A percentile compares a stretch with the other conserved stretches of the same genome.
Conservation (phyloP, 2,888 invertebrate species). For the Charanyca ferruginea region DNA sequence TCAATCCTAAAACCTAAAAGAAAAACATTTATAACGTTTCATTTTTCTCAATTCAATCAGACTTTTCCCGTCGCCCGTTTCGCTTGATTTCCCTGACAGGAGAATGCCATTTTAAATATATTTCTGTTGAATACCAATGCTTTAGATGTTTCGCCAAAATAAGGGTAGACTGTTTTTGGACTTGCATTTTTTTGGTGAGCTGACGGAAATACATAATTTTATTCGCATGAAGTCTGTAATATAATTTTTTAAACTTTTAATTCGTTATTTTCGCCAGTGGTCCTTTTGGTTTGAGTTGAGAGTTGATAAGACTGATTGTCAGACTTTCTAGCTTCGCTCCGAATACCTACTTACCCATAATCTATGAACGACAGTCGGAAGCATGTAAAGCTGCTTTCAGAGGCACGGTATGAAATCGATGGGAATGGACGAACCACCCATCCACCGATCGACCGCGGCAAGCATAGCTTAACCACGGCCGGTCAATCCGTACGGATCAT, state of each 20-base stretch:
- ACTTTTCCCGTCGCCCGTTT: slow-evolving; percentile 32
- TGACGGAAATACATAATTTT: neutral
- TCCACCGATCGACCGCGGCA: too few species aligned
- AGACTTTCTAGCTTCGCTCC: too few species aligned
- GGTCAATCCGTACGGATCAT: too few species aligned
- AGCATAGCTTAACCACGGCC: too few species aligned
- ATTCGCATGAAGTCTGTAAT: neutral
- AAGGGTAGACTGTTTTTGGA: slow-evolving; percentile 8
- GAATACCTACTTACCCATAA: too few species aligned
- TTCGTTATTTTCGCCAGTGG: neutral
- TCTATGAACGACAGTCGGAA: too few species aligned
- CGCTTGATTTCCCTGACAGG: slow-evolving; percentile 49
- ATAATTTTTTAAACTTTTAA: neutral
- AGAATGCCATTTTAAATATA: slow-evolving; percentile 46
- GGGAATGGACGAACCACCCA: too few species aligned
- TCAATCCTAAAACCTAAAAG: neutral
- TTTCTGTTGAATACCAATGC: slow-evolving; percentile 54
- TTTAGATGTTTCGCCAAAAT: slow-evolving; percentile 26
- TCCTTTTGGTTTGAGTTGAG: too few species aligned
- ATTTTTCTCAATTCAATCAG: slow-evolving; percentile 45
- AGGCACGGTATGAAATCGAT: too few species aligned
- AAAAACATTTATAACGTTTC: neutral
- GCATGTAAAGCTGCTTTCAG: too few species aligned
- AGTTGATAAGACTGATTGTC: too few species aligned
- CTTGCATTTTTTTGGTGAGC: neutral